phyloP scores from a whole-genome alignment of 64 coral and sea anemone species.

The Orbicella faveolata region DNA sequence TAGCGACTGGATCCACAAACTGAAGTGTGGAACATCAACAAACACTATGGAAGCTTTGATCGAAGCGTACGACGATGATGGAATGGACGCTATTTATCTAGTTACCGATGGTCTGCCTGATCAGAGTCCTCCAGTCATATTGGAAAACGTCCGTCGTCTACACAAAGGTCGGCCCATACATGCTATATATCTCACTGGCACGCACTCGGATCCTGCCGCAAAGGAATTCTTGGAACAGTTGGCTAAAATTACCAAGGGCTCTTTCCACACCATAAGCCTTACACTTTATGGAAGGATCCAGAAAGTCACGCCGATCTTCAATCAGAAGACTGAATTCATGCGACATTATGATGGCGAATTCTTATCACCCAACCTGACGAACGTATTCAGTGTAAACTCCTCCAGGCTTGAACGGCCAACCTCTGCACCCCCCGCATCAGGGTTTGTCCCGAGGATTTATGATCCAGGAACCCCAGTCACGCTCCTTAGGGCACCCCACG shows the following conservation, averaged over 20 bases:
- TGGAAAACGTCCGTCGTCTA: conserved; percentile 78
- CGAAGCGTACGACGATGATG: conserved; percentile 84
- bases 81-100: conserved; percentile 86
- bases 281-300: conserved; percentile 76
- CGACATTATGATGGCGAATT: conserved; percentile 67
- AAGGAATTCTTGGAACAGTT: conserved; percentile 85
- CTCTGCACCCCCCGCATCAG: conserved; percentile 75
- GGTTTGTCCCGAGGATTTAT: conserved; percentile 75
- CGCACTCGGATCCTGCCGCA: conserved; percentile 77
- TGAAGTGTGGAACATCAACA: conserved; percentile 83
- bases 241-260: conserved; percentile 84
- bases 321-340: conserved; percentile 66
- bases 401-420: conserved; percentile 35
- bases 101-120: conserved; percentile 95
- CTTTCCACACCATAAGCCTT: conserved; percentile 81
- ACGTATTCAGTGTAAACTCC: not conserved
- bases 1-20: conserved; percentile 76
- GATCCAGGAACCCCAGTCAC: conserved; percentile 62
- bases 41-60: conserved; percentile 89
- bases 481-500: conserved; percentile 64
- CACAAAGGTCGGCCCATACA: conserved; percentile 86
- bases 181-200: conserved; percentile 84
- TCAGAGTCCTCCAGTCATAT: conserved; percentile 78
- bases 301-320: conserved; percentile 79
- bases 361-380: conserved; percentile 42